These are phyloP conservation scores for Condylura cristata DNA, from an alignment of 2,113 vertebrate species.

Conservation along the genomic window DNA sequence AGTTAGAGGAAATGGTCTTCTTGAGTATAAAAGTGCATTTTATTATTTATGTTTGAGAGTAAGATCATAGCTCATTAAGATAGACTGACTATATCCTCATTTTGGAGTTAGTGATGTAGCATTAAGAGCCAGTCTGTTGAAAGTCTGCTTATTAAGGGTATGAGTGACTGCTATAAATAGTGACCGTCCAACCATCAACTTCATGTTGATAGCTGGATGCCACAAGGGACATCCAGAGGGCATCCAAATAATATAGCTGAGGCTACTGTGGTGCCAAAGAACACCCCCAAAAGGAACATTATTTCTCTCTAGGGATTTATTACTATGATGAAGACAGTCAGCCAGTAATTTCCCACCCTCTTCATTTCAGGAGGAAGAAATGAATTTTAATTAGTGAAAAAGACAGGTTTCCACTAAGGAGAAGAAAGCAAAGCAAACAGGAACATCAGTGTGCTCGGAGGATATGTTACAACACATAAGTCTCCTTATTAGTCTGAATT, in stretches of 20 bases:
- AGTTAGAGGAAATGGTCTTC: neutral
- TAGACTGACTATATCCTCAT: neutral
- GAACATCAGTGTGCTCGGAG: constrained; percentile 51
- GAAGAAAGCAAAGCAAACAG: constrained; percentile 70
- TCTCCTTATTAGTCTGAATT: constrained; percentile 81
- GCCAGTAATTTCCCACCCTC: constrained; percentile 78
- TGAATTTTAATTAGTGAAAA: constrained; percentile 87
- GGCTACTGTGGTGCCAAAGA: constrained; percentile 29
- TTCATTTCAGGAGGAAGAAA: constrained; percentile 81
- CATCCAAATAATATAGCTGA: neutral
- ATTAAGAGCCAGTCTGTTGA: neutral
- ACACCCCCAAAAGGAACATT: constrained; percentile 31
- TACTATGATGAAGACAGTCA: constrained; percentile 79
- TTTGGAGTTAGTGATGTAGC: neutral
- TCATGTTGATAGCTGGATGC: neutral
- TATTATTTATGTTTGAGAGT: neutral
- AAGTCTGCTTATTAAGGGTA: neutral
- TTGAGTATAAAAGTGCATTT: neutral
- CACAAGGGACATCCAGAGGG: neutral
- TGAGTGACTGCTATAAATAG: neutral
- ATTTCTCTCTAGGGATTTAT: constrained; percentile 81
- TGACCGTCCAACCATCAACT: neutral
- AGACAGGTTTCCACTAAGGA: constrained; percentile 82
- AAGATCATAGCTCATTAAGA: neutral
- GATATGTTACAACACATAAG: constrained; percentile 70